Percentiles rank a stretch among this genome's conserved stretches.
Conservation (phyloP, 2,888 invertebrate species). For the Pachycephus smyrnensis region DNA sequence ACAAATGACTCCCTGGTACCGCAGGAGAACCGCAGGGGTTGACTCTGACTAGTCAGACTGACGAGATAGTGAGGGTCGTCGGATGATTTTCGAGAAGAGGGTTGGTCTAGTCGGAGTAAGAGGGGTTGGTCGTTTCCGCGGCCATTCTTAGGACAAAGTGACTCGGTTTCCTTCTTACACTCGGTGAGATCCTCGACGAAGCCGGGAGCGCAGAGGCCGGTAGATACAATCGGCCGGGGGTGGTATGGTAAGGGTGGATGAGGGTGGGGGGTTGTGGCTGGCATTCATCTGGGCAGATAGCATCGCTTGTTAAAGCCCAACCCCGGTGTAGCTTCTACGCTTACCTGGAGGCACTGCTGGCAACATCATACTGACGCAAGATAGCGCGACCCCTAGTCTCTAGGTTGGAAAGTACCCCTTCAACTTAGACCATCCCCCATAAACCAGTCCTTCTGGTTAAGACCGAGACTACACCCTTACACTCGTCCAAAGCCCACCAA, state of each 20-base stretch:
- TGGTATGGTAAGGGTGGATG: constrained; percentile 29
- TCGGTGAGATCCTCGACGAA: neutral
- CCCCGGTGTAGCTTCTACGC: constrained; percentile 39
- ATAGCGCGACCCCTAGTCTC: constrained; percentile 44
- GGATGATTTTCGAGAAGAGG: neutral
- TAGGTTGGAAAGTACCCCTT: constrained; percentile 30
- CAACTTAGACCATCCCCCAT: constrained; percentile 24
- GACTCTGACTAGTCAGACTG: too few species aligned
- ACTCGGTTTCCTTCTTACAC: neutral
- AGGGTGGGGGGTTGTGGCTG: constrained; percentile 44
- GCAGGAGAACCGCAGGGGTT: too few species aligned
- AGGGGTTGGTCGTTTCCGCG: neutral
- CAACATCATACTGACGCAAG: constrained; percentile 57
- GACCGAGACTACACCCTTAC: neutral
- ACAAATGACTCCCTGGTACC: too few species aligned
- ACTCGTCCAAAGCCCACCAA: constrained; percentile 28
- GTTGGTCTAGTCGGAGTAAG: neutral
- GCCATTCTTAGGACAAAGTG: neutral
- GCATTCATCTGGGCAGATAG: constrained; percentile 64
- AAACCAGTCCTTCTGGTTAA: constrained; percentile 9
- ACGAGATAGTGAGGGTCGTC: too few species aligned
- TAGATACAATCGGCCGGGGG: constrained; percentile 48
- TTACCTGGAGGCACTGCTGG: constrained; percentile 44
- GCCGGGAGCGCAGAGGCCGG: constrained; percentile 22
- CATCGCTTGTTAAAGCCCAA: constrained; percentile 63